Conservation (phyloP, 2,797 vertebrate species). For the Oceanodroma leucorhoa region DNA sequence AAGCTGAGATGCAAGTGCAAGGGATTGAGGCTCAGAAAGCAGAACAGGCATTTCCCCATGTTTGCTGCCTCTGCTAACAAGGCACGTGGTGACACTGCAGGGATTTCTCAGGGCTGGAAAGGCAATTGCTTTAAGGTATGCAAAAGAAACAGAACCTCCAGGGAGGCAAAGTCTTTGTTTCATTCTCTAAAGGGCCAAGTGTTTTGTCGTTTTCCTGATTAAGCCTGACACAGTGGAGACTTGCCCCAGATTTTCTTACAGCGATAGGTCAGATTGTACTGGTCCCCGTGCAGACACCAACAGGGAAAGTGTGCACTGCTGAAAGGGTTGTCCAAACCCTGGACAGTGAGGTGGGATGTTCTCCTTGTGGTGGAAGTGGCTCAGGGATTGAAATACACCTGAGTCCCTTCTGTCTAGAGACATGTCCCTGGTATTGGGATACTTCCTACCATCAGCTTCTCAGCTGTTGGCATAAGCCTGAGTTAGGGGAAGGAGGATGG, state of each 20-base stretch:
- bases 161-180: not conserved
- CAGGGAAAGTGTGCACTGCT: not conserved
- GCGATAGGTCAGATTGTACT: not conserved
- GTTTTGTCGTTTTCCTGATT: not conserved
- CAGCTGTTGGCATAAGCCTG: fast-evolving
- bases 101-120: not conserved
- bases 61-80: not conserved
- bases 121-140: too few relatives aligned
- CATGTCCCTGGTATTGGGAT: not conserved
- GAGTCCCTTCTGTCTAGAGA: not conserved
- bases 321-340: not conserved
- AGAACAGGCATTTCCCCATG: not conserved
- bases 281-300: not conserved
- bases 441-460: not conserved
- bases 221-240: not conserved
- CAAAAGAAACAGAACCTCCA: not conserved
- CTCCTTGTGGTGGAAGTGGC: not conserved
- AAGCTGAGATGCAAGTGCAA: not conserved
- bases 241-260: not conserved
- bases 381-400: not conserved
- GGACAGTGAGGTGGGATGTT: not conserved
- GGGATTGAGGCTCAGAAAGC: not conserved
- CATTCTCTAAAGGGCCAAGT: not conserved
- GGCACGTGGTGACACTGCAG: not conserved
- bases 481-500: not conserved